Percentiles rank a stretch among this genome's conserved stretches.
Conservation (phyloP, 2,113 vertebrate species). For the Daubentonia madagascariensis region DNA sequence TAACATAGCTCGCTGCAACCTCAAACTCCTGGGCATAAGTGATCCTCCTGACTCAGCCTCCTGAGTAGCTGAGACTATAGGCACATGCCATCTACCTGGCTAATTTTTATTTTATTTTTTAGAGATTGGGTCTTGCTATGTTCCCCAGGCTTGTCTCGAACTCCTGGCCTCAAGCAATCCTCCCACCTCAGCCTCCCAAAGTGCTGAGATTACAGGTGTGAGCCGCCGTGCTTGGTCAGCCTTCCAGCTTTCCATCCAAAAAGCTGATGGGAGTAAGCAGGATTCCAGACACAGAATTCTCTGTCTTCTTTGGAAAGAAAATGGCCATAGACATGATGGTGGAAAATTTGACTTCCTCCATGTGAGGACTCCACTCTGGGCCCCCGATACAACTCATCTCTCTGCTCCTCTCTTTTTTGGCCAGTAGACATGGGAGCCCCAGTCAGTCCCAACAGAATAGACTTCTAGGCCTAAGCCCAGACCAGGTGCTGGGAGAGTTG, state of each 20-base stretch:
- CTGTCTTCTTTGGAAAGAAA: not conserved
- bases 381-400: not conserved
- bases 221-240: no score
- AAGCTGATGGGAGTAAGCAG: not conserved
- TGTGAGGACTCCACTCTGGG: not conserved
- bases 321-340: not conserved
- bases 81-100: no score
- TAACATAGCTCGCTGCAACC: no score
- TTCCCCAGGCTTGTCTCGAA: no score
- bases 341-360: not conserved
- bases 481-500: not conserved
- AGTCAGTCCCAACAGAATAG: not conserved
- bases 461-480: not conserved
- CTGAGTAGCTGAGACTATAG: no score
- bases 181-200: no score
- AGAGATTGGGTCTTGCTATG: no score
- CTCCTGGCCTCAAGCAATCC: no score
- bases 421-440: not conserved
- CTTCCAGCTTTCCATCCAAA: not conserved
- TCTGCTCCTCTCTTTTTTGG: not conserved
- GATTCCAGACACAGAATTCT: not conserved
- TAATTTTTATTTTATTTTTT: no score
- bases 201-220: no score
- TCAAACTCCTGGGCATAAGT: no score
- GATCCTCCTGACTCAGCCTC: no score